phyloP scores from a whole-genome alignment of 1,140 invertebrate species.

The Rhopalosiphum maidis region DNA sequence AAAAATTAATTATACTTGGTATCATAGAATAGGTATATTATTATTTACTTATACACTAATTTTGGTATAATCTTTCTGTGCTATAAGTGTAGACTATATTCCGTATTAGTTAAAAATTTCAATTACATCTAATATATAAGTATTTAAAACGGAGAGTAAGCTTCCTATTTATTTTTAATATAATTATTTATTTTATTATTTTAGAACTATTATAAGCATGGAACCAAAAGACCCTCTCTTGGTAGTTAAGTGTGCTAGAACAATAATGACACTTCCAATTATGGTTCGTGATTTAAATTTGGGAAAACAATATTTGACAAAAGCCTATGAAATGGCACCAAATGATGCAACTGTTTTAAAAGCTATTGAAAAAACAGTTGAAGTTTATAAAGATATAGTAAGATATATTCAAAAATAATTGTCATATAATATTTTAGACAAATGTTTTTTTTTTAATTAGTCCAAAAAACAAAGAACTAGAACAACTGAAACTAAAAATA shows the following conservation, averaged over 20 bases:
- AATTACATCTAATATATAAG: no score
- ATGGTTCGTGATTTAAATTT: slow-evolving; percentile 34
- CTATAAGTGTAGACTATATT: no score
- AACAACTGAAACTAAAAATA: not conserved
- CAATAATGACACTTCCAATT: slow-evolving; percentile 35
- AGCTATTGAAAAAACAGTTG: slow-evolving; percentile 19
- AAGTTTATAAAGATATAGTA: not conserved
- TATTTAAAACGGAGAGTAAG: not conserved
- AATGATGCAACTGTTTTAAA: slow-evolving; percentile 13
- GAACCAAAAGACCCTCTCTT: slow-evolving; percentile 37
- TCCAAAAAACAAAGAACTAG: not conserved
- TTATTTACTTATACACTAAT: no score
- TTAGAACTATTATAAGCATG: slow-evolving; percentile 38
- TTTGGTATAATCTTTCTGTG: no score
- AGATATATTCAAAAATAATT: slow-evolving; percentile 9
- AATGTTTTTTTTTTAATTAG: not conserved
- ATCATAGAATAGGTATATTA: not conserved
- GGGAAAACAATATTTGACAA: slow-evolving; percentile 25
- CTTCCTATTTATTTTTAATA: not conserved
- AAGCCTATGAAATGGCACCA: slow-evolving; percentile 18
- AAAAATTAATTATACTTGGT: not conserved
- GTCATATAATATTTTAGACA: not conserved
- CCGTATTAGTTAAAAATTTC: no score
- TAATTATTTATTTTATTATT: not conserved
- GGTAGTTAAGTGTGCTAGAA: slow-evolving; percentile 26